Conservation (phyloP, 2,888 invertebrate genomes). For the Drosophila algonquin region DNA sequence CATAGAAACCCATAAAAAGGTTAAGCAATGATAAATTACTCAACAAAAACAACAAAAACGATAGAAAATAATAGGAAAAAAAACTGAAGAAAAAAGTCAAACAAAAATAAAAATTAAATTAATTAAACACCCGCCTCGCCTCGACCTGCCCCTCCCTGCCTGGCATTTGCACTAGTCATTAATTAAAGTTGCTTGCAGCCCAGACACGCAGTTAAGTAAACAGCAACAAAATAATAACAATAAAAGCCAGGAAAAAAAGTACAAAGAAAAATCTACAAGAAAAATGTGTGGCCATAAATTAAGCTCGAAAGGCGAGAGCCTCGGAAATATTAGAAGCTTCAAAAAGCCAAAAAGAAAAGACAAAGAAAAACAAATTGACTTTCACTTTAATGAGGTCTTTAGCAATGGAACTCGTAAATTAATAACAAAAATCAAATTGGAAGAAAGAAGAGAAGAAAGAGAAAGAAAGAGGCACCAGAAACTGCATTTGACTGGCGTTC, state of each 20-base stretch:
- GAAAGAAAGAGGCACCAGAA: constrained; percentile 25
- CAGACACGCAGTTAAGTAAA: constrained; percentile 39
- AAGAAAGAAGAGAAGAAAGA: constrained; percentile 4
- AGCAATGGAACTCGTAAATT: constrained; percentile 65
- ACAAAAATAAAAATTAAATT: constrained; percentile 45
- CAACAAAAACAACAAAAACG: constrained; percentile 3
- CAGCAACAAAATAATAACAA: constrained; percentile 5
- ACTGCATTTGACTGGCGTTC: constrained; percentile 38
- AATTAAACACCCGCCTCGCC: constrained; percentile 51
- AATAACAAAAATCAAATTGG: constrained; percentile 50
- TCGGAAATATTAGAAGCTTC: constrained; percentile 30
- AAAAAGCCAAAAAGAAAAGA: constrained; percentile 8
- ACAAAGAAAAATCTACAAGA: constrained; percentile 30
- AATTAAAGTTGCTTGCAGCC: constrained; percentile 55
- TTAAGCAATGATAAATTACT: constrained; percentile 51
- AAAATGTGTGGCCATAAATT: constrained; percentile 67
- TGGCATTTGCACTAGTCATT: constrained; percentile 46
- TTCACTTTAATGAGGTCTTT: constrained; percentile 74
- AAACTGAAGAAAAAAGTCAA: constrained; percentile 18
- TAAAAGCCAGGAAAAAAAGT: not conserved
- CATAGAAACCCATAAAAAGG: constrained; percentile 15
- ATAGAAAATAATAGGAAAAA: constrained; percentile 4
- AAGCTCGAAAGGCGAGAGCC: constrained; percentile 13
- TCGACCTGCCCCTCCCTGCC: constrained; percentile 4
- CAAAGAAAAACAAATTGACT: constrained; percentile 61